phyloP scores from a whole-genome alignment of 2,888 invertebrate species.

The Ligdia adustata region DNA sequence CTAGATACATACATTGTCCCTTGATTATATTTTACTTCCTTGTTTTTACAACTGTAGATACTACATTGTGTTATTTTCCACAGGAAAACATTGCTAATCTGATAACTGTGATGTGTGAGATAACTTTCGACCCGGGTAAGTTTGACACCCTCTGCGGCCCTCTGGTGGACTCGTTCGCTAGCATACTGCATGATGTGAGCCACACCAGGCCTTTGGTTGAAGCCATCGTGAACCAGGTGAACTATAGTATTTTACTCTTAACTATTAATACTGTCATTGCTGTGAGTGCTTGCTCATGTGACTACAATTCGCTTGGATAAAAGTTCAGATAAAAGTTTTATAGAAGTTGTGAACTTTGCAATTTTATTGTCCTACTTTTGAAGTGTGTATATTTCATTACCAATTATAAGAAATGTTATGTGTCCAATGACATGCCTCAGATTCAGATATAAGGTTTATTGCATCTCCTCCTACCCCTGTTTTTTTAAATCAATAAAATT shows the following conservation, averaged over 20 bases:
- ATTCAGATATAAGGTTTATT: too few species aligned
- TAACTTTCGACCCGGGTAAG: conserved; percentile 91
- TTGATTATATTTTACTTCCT: neutral
- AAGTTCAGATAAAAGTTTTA: too few species aligned
- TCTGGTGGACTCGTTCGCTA: conserved; percentile 87
- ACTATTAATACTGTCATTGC: neutral
- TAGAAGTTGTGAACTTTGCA: too few species aligned
- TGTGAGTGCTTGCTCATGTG: too few species aligned
- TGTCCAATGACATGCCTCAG: too few species aligned
- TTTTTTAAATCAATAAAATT: too few species aligned
- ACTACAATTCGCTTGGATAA: too few species aligned
- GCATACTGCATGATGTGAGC: conserved; percentile 85
- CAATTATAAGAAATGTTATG: too few species aligned
- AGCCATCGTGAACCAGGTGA: conserved; percentile 87
- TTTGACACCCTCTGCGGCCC: conserved; percentile 89
- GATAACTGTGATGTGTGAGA: conserved; percentile 88
- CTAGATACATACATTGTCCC: neutral
- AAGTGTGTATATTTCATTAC: too few species aligned
- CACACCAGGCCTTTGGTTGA: conserved; percentile 86
- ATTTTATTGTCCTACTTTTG: too few species aligned
- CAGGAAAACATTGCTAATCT: conserved; percentile 84
- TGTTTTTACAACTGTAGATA: neutral
- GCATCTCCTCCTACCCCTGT: too few species aligned
- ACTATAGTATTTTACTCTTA: conserved; percentile 1
- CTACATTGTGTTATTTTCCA: conserved; percentile 23